Evolutionary conservation across 1,140 invertebrate species (phyloP), one percentile per base, ranked within the genome.

Genomic region (Hetaerina americana): DNA sequence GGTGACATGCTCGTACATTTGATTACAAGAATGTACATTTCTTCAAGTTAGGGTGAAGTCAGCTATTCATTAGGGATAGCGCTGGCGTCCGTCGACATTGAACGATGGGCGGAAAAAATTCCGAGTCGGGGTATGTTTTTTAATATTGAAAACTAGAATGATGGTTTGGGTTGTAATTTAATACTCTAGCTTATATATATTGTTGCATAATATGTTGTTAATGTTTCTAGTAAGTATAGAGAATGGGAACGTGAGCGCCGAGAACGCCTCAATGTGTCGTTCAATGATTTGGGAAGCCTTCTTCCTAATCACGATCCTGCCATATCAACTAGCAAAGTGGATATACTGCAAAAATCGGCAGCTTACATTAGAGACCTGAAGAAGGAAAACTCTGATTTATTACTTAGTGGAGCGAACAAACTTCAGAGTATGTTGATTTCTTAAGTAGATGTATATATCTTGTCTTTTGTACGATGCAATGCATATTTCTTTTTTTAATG

Each of bases 211-310:
- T 27, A 6, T 12, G n/a, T 27, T 27, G 28, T 70, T 70, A 3
- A 24, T 70, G n/a, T 26, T 18, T 29, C 26, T 26, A 67, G 40
- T 27, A 80, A 82, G 77, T 78, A 79, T 74, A 77, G 82, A 72
- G 75, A 79, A 75, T 86, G 83, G 82, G 85, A 85, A 76, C 80
- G 81, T 75, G 78, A 82, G 66, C 75, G 85, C 26, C 76, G 85
- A 74, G 79, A 83, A 72, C 78, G 83, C 72, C 75, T 86, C 12
- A 83, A 84, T 66, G 78, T 79, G 5, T 78, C 77, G 24, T 86
- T 86, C 76, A 75, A 77, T 10, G 78, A 78, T 57, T 75, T 86
- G 29, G 77, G 78, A 31, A 79, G 81, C 76, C 74, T 83, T 5
- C 75, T 86, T 15, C 85, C 85, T 8, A 79, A 79, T 67, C 79